phyloP scores from a whole-genome alignment of 1,140 invertebrate genomes.

The Neodiprion lecontei region DNA sequence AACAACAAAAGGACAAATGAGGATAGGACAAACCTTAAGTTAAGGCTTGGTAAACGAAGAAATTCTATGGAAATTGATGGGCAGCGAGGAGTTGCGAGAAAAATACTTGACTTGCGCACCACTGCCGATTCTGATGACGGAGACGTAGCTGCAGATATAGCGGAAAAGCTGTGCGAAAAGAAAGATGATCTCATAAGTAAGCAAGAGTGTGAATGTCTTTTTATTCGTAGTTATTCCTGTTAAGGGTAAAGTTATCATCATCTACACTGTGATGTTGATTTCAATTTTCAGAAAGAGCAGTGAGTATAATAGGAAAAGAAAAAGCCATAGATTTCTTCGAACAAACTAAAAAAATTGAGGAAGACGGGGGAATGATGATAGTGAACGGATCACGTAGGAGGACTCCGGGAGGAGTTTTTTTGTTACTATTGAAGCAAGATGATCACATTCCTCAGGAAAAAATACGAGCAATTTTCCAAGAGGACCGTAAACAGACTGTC shows the following conservation, averaged over 20 bases:
- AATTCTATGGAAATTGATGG: constrained; percentile 58
- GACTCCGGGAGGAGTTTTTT: constrained; percentile 84
- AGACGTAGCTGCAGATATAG: constrained; percentile 73
- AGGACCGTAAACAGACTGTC: constrained; percentile 67
- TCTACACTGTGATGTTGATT: constrained; percentile 4
- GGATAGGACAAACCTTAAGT: constrained; percentile 67
- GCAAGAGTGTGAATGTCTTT: constrained; percentile 31
- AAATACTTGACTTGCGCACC: constrained; percentile 62
- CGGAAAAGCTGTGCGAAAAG: constrained; percentile 73
- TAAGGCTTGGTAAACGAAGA: constrained; percentile 64
- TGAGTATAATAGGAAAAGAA: constrained; percentile 74
- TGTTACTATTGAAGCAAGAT: constrained; percentile 81
- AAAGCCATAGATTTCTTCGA: constrained; percentile 78
- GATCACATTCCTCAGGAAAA: constrained; percentile 72
- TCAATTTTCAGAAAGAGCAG: constrained; percentile 70
- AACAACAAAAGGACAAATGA: constrained; percentile 66
- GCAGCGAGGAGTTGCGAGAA: constrained; percentile 61
- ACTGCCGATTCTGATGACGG: constrained; percentile 62
- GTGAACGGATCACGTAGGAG: constrained; percentile 82
- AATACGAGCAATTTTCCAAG: constrained; percentile 75
- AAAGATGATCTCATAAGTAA: constrained; percentile 76
- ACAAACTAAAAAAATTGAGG: constrained; percentile 81
- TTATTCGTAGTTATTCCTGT: neutral
- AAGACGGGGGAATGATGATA: constrained; percentile 82
- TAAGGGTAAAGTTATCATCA: neutral